A percentile compares a stretch with the other conserved stretches of the same genome.
Conservation (phyloP, 2,113 vertebrate species). For the Trogon surrucura region DNA sequence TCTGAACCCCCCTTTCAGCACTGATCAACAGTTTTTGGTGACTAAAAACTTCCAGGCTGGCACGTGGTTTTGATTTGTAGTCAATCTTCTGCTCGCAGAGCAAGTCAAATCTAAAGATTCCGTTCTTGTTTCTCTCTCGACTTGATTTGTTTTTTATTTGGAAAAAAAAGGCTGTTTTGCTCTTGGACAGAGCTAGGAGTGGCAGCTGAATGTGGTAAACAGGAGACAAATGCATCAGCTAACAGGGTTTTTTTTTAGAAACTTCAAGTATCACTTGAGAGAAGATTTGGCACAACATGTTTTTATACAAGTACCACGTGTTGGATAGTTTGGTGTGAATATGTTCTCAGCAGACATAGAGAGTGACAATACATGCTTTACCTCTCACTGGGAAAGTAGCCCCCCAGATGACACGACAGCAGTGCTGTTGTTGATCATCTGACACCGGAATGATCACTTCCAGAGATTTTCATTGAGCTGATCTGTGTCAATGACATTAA, state of each 20-base stretch:
- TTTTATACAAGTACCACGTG: slow-evolving; percentile 44
- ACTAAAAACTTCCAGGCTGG: slow-evolving; percentile 32
- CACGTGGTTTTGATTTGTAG: slow-evolving; percentile 53
- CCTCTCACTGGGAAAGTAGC: neutral
- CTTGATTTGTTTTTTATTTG: neutral
- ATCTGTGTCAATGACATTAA: slow-evolving; percentile 16
- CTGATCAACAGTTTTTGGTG: neutral
- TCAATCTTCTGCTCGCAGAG: slow-evolving; percentile 6
- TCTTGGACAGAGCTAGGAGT: slow-evolving; percentile 45
- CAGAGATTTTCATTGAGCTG: slow-evolving; percentile 2
- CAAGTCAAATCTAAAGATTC: slow-evolving; percentile 24
- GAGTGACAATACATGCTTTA: slow-evolving; percentile 14
- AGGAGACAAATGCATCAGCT: slow-evolving; percentile 52
- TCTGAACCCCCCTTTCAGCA: neutral
- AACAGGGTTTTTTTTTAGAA: slow-evolving; percentile 30
- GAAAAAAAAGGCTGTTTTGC: neutral
- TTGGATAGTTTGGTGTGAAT: slow-evolving; percentile 34
- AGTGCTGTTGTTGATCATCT: slow-evolving; percentile 10
- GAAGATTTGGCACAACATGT: slow-evolving; percentile 59
- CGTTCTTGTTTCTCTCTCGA: neutral
- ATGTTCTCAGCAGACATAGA: neutral
- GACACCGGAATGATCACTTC: slow-evolving; percentile 6
- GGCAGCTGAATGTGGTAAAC: slow-evolving; percentile 54
- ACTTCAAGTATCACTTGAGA: slow-evolving; percentile 53
- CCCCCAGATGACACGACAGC: neutral